Evolutionary conservation across 2,113 vertebrate genomes (phyloP).

Genomic region (Columba livia): DNA sequence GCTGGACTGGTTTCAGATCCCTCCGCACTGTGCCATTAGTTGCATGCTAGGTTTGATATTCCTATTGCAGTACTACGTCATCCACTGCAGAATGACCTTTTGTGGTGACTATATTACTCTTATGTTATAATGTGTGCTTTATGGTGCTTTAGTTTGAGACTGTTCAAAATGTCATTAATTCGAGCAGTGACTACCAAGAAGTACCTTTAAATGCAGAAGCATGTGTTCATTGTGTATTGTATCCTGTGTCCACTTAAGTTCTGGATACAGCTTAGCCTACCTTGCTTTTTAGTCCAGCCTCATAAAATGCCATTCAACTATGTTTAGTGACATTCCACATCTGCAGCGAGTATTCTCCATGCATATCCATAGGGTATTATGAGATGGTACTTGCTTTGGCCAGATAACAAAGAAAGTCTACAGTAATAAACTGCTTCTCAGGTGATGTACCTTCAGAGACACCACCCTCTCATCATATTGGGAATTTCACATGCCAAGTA

Average conservation of each 20-base stretch:
- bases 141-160: background rate
- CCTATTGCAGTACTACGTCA: background rate
- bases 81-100: background rate
- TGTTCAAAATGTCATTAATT: background rate
- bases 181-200: accelerated
- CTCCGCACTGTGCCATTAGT: background rate
- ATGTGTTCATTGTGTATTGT: background rate
- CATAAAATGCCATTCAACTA: background rate
- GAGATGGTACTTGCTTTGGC: background rate
- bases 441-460: background rate
- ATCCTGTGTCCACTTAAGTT: background rate
- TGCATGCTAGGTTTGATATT: background rate
- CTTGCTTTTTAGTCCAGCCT: background rate
- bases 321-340: background rate
- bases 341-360: background rate
- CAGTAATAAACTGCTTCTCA: background rate
- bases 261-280: background rate
- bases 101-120: background rate
- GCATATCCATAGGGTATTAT: background rate
- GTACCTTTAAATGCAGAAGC: background rate
- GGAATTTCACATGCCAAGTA: background rate
- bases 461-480: background rate
- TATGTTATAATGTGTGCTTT: background rate
- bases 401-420: background rate
- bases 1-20: background rate